Conservation (phyloP, 2,888 invertebrate genomes). For the Cosmia trapezina region DNA sequence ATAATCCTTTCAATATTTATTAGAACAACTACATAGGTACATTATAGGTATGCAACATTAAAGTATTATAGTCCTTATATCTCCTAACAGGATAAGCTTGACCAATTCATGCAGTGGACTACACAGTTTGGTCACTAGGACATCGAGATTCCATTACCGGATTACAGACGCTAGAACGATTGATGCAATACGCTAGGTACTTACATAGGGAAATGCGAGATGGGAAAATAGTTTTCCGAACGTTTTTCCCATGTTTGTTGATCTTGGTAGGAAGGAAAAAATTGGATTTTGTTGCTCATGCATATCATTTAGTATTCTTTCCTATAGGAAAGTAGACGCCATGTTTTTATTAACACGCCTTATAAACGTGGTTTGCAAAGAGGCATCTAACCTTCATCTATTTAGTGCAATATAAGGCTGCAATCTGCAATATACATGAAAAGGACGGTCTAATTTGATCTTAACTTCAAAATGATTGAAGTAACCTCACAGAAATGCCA, state of each 20-base stretch:
- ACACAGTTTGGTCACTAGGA: slow-evolving; percentile 29
- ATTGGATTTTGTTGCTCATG: background rate
- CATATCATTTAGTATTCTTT: too few relatives aligned
- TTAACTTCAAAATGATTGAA: background rate
- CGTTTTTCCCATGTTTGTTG: background rate
- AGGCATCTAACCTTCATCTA: background rate
- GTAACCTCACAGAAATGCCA: background rate
- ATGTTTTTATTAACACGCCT: background rate
- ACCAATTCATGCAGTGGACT: slow-evolving; percentile 26
- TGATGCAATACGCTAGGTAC: too few relatives aligned
- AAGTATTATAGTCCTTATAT: background rate
- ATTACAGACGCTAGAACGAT: slow-evolving; percentile 3
- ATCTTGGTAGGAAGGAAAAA: background rate
- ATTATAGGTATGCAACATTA: background rate
- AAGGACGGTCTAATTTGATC: background rate
- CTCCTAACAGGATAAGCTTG: slow-evolving; percentile 6
- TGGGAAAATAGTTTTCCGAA: background rate
- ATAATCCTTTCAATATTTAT: background rate
- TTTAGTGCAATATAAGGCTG: background rate
- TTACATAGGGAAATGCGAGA: background rate
- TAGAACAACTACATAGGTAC: background rate
- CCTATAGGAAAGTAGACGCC: too few relatives aligned
- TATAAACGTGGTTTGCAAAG: background rate
- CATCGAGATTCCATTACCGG: slow-evolving; percentile 40
- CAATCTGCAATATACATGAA: background rate